Base-by-base conservation (phyloP, 92 coral and sea anemone species). In the Zoanthus gigantus region DNA sequence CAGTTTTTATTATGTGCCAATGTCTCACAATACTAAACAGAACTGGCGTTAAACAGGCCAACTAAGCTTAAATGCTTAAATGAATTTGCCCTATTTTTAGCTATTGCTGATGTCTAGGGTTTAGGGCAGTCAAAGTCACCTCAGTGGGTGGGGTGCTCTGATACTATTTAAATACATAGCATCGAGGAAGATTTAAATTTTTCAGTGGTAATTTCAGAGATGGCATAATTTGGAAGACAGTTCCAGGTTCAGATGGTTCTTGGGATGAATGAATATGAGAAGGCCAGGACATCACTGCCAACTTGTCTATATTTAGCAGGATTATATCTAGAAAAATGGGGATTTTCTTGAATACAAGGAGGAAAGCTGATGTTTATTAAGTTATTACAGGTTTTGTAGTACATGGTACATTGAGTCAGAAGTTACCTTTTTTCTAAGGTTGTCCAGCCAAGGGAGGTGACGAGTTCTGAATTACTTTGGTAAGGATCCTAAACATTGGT, bases 401-500 rank as follows among this genome's bases (percentile, higher is more conserved):
- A 23, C 23, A 23, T 23, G 23, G 31, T 17, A 78, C 69, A 1
- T 23, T 23, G 23, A 23, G 23, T 23, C 23, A 23, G 23, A 23
- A 23, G 23, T 23, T 23, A 23, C 23, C 23, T 23, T 23, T 23
- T 23, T 23, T 23, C 23, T 23, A 23, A 23, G 23, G 23, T 23
- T 23, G 23, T 23, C 23, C 23, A 23, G 23, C 23, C 23, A 23
- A 23, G 23, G 23, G 69, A 78, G 30, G 67, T 29, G 7, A 54
- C 68, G 18, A 78, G 83, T 30, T 57, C 78, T 8, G 78, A 74
- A 42, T 54, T 74, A 7, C 56, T 74, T 0, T 54, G 13, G 78
- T 12, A 74, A 42, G 78, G 78, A 57, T 74, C 14, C 28, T 74
- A 74, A 44, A 42, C 56, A 57, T 74, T 74, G 28, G 30, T 74